A percentile compares a stretch with the other conserved stretches of the same genome.
Conservation (phyloP, 1,140 invertebrate genomes). For the Musca domestica region DNA sequence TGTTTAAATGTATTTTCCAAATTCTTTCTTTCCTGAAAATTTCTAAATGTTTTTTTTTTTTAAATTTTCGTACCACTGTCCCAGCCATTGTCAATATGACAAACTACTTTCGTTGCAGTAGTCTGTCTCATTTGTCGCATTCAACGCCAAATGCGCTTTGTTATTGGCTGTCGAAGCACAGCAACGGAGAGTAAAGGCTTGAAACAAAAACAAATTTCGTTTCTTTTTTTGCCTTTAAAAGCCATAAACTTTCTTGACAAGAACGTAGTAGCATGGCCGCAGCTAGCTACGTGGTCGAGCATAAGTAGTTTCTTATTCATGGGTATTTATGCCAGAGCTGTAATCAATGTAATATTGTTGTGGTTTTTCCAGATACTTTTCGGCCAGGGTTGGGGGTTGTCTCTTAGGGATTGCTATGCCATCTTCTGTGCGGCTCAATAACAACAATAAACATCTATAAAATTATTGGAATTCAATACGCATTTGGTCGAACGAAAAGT, state of each 20-base stretch:
- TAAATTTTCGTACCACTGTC: too few species aligned
- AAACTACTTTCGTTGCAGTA: too few species aligned
- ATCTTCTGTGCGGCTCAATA: neutral
- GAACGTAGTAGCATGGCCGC: neutral
- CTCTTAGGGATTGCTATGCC: neutral
- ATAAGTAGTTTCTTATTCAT: neutral
- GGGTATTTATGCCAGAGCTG: conserved; percentile 5
- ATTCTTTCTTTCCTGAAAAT: too few species aligned
- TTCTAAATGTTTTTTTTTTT: too few species aligned
- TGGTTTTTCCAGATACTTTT: conserved; percentile 6
- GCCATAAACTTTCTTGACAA: neutral
- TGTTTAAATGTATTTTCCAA: too few species aligned
- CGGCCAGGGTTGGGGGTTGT: neutral
- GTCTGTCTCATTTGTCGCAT: too few species aligned
- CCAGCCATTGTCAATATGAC: too few species aligned
- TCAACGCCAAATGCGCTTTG: too few species aligned
- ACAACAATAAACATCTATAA: neutral
- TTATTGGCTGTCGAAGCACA: too few species aligned
- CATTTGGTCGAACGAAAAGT: neutral
- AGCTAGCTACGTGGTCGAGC: neutral
- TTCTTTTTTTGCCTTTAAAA: neutral
- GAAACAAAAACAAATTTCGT: neutral
- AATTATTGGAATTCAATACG: conserved; percentile 1
- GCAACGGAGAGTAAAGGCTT: neutral
- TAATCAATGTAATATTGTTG: conserved; percentile 19